Base-by-base conservation (phyloP, 2,888 invertebrate species). In the Heliothis peltigera region DNA sequence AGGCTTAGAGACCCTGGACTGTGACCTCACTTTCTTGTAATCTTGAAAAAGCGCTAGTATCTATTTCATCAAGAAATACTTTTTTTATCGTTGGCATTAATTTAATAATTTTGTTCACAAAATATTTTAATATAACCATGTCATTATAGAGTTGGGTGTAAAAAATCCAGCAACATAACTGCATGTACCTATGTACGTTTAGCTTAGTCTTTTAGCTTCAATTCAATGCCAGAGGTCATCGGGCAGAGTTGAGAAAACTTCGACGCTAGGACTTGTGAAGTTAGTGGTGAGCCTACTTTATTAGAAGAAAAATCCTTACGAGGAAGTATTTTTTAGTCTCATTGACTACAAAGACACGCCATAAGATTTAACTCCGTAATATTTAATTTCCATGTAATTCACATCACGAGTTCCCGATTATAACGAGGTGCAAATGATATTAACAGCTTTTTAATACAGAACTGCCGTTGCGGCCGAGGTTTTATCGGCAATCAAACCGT, bases 361-460 rank as follows among this genome's bases (percentile, higher is more conserved):
- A 19, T 43, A 51, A 51, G 8, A 22, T 21, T 1, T 35, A 44
- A 53, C 28, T 44, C 8, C 48, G n/a, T 18, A 18, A 49, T 17
- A 35, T 71, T 49, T 72, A 68, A 77, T 76, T 81, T 75, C 61
- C 74, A 80, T 85, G 74, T 76, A 79, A 74, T 76, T 61, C 64
- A 66, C 65, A 67, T 52, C 70, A 59, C 46, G 67, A 48, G 17
- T 52, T 60, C 48, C 48, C 75, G 77, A 75, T 80, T 83, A 84
- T 89, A 88, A 91, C 85, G 89, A 88, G 85, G 87, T 86, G 88
- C 86, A 87, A 91, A 92, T 89, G 88, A 81, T 87, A 87, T 90
- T 89, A 91, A 88, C 84, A 86, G 82, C 86, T 72, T 84, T 89
- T 89, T 89, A 88, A 91, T 87, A 87, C 83, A 81, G 83, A 83